Evolutionary conservation across 2,113 vertebrate species (phyloP).

Genomic region (Actinemys pallida): DNA sequence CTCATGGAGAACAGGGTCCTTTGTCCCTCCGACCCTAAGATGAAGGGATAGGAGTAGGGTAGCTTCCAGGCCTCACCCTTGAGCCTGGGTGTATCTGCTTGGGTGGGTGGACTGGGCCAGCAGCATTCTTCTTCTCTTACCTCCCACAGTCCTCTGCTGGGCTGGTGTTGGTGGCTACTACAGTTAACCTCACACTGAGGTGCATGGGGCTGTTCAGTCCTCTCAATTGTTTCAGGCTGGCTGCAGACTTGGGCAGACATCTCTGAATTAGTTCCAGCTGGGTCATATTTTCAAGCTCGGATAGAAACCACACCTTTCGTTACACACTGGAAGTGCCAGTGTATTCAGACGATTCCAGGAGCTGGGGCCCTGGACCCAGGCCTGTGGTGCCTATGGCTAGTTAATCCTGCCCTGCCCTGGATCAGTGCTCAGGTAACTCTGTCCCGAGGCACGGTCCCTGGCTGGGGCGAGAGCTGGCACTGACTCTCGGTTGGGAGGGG

Average conservation of each 20-base stretch:
- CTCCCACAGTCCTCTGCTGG: background rate
- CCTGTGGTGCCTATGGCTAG: background rate
- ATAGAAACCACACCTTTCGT: background rate
- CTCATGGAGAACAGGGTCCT: background rate
- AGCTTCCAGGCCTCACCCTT: background rate
- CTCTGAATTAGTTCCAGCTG: background rate
- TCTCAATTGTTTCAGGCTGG: background rate
- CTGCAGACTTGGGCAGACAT: background rate
- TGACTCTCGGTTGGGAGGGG: background rate
- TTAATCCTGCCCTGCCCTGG: background rate
- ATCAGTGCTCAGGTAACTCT: background rate
- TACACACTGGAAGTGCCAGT: background rate
- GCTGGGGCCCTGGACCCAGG: background rate
- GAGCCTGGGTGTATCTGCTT: background rate
- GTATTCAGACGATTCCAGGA: background rate
- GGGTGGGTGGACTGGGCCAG: background rate
- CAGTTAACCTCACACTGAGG: background rate
- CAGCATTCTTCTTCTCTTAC: fast-evolving
- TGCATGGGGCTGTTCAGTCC: background rate
- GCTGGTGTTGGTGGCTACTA: background rate
- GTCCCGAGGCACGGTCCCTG: too few relatives aligned
- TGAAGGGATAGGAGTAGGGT: background rate
- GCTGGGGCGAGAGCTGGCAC: too few relatives aligned
- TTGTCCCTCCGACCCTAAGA: background rate
- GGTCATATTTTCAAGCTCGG: background rate